phyloP scores from a whole-genome alignment of 2,888 invertebrate species.

The Chorisops tibialis region DNA sequence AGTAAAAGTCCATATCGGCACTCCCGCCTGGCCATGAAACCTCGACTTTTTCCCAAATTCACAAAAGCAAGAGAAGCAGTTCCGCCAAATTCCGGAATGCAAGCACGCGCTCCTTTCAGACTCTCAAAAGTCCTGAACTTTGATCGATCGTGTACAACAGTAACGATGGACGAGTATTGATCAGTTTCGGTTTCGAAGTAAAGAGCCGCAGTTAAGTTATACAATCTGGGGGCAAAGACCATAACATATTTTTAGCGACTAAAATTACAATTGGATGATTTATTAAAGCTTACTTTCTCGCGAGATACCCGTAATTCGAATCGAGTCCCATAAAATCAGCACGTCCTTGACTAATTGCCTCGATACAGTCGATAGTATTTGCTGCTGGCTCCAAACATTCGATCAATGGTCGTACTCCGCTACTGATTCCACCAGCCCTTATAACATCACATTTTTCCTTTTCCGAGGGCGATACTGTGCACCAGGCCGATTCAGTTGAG shows the following conservation, averaged over 20 bases:
- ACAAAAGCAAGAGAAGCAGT: conserved; percentile 64
- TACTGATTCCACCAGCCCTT: conserved; percentile 54
- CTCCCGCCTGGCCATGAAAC: conserved; percentile 51
- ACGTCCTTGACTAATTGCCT: conserved; percentile 53
- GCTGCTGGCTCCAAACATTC: conserved; percentile 53
- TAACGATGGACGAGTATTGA: conserved; percentile 55
- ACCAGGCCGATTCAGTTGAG: conserved; percentile 56
- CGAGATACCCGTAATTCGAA: conserved; percentile 62
- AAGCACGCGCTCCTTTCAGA: conserved; percentile 57
- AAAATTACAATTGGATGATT: background rate
- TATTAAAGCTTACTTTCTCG: conserved; percentile 56
- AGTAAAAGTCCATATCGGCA: conserved; percentile 60
- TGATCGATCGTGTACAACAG: conserved; percentile 54
- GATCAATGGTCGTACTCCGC: conserved; percentile 61
- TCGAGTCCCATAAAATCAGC: conserved; percentile 62
- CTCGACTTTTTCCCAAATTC: conserved; percentile 54
- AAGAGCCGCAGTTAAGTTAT: conserved; percentile 57
- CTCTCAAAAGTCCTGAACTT: conserved; percentile 56
- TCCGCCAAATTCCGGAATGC: conserved; percentile 66
- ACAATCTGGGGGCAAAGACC: conserved; percentile 52
- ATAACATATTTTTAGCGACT: background rate
- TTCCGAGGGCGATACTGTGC: conserved; percentile 57
- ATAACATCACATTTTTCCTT: conserved; percentile 62
- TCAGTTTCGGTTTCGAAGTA: conserved; percentile 57
- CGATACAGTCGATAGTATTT: conserved; percentile 56